phyloP scores from a whole-genome alignment of 2,888 invertebrate species.

The Orthosia cruda region DNA sequence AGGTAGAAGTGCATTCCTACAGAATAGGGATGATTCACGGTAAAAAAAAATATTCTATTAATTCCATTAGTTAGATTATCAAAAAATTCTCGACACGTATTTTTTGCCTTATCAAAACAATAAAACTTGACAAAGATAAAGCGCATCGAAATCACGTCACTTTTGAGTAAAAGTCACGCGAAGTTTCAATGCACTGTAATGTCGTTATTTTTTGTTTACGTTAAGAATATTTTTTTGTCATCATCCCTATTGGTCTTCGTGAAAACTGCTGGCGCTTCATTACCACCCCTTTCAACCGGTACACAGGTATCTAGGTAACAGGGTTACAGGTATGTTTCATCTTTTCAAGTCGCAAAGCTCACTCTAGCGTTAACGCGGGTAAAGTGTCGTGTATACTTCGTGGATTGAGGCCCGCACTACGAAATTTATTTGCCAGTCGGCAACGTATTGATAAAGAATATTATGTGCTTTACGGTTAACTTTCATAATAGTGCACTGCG shows the following conservation, averaged over 20 bases:
- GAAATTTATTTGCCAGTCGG: conserved; percentile 32
- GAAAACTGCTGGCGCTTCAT: conserved; percentile 21
- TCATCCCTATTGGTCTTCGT: not conserved
- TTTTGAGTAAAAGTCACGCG: no score
- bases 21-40: not conserved
- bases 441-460: conserved; percentile 21
- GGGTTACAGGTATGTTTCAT: conserved; percentile 44
- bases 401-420: conserved; percentile 8
- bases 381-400: conserved; percentile 29
- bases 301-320: no score
- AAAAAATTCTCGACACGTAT: no score
- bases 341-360: conserved; percentile 68
- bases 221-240: no score
- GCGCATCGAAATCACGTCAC: no score
- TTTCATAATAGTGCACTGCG: conserved; percentile 7
- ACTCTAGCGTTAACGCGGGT: conserved; percentile 58
- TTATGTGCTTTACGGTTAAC: conserved; percentile 24
- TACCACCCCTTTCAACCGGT: conserved; percentile 6
- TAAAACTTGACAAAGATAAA: no score
- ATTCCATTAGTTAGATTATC: no score
- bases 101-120: no score
- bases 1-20: conserved; percentile 31
- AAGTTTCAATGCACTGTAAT: no score
- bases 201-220: no score
- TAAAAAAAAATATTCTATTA: no score